Evolutionary conservation across 2,797 vertebrate genomes (phyloP).

Genomic region (Kryptolebias ocellatus): DNA sequence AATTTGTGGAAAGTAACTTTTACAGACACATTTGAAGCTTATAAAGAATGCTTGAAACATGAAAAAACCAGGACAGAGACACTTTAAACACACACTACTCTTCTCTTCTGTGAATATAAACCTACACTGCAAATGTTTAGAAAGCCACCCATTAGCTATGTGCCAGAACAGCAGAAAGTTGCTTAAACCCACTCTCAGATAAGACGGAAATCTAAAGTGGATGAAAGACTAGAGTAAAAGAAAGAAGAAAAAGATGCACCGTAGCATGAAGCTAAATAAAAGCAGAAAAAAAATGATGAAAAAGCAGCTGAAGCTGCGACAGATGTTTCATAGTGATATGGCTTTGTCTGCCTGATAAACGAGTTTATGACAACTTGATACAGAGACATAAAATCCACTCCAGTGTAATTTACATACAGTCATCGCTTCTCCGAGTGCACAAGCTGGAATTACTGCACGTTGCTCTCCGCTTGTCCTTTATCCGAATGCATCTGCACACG

Average conservation of each 20-base stretch:
- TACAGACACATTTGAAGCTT: not conserved
- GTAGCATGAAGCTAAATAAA: conserved; percentile 2
- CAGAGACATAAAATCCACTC: conserved; percentile 40
- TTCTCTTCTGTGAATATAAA: not conserved
- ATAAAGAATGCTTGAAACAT: not conserved
- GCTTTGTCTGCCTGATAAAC: conserved; percentile 52
- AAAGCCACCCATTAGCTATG: not conserved
- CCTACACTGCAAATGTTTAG: not conserved
- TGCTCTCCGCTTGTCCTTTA: conserved; percentile 29
- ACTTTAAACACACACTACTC: conserved; percentile 2
- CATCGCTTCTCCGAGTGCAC: conserved; percentile 62
- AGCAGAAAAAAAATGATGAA: conserved; percentile 23
- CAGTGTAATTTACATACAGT: conserved; percentile 57
- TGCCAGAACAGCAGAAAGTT: not conserved
- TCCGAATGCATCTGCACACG: conserved; percentile 29
- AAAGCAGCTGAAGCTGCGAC: conserved; percentile 18
- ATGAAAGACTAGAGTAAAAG: not conserved
- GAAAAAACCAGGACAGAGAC: not conserved
- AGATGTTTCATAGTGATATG: conserved; percentile 52
- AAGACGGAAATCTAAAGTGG: conserved; percentile 10
- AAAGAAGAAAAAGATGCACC: conserved; percentile 7
- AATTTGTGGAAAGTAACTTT: not conserved
- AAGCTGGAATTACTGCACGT: conserved; percentile 38
- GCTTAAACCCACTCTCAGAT: too few relatives aligned
- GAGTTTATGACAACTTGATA: conserved; percentile 61